Evolutionary conservation across 2,113 vertebrate genomes (phyloP).

Genomic region (Toxostoma redivivum): DNA sequence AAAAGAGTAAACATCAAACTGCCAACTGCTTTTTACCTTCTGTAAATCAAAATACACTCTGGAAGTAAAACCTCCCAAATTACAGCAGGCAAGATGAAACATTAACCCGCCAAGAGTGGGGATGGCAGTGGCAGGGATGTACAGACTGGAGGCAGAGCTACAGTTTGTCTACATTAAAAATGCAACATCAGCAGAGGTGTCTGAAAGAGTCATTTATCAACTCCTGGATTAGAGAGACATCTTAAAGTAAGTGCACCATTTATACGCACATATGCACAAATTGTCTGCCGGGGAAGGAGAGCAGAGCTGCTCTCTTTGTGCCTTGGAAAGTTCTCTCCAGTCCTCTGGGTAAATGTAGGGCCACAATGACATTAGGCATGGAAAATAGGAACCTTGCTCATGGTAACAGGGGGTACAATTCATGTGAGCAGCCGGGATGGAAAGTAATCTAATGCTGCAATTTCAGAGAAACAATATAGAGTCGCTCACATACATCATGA

Average conservation of each 20-base stretch:
- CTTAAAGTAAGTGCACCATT: slow-evolving; percentile 34
- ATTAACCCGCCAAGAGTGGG: background rate
- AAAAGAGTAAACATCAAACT: slow-evolving; percentile 26
- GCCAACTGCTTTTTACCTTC: slow-evolving; percentile 31
- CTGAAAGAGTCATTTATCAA: slow-evolving; percentile 41
- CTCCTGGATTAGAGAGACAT: slow-evolving; percentile 25
- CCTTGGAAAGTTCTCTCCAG: background rate
- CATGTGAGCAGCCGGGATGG: background rate
- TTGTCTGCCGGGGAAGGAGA: background rate
- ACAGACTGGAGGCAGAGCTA: background rate
- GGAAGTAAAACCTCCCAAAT: slow-evolving; percentile 38
- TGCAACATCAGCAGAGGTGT: slow-evolving; percentile 39
- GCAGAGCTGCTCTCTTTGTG: background rate
- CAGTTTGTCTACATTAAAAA: slow-evolving; percentile 49
- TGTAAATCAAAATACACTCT: slow-evolving; percentile 44
- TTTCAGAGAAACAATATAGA: slow-evolving; percentile 45
- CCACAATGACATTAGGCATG: background rate
- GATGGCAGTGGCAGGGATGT: background rate
- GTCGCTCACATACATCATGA: slow-evolving; percentile 49
- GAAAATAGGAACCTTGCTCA: slow-evolving; percentile 29
- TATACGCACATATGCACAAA: slow-evolving; percentile 28
- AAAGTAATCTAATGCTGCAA: slow-evolving; percentile 42
- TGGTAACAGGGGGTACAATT: slow-evolving; percentile 7
- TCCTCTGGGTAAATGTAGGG: slow-evolving; percentile 7
- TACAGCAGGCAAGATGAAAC: background rate